A percentile compares a stretch with the other conserved stretches of the same genome.
Conservation (phyloP, 2,797 vertebrate species). For the Lutjanus argentimaculatus region DNA sequence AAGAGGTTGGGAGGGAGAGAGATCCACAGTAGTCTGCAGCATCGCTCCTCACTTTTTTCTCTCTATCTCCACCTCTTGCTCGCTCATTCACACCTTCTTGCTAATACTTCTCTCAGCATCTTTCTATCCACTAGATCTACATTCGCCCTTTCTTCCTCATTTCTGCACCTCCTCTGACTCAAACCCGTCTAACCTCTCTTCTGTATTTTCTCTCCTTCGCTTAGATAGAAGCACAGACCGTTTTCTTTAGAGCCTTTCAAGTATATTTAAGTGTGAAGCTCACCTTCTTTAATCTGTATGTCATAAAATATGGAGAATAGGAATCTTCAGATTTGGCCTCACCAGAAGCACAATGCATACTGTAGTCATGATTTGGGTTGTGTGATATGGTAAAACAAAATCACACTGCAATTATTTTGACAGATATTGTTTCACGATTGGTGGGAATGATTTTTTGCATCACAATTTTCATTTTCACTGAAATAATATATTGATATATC, state of each 20-base stretch:
- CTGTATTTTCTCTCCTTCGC: constrained; percentile 18
- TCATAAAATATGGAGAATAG: constrained; percentile 56
- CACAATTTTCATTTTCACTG: too few species aligned
- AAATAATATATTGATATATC: too few species aligned
- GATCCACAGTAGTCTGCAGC: constrained; percentile 40
- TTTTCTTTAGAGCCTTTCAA: constrained; percentile 67
- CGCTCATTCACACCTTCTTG: constrained; percentile 29
- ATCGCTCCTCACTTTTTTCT: constrained; percentile 19
- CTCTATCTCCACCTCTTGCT: constrained; percentile 22
- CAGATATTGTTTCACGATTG: too few species aligned
- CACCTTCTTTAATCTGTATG: constrained; percentile 46
- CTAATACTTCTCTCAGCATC: constrained; percentile 39
- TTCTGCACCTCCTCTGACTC: not conserved
- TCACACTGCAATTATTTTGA: too few species aligned
- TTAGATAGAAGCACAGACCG: constrained; percentile 43
- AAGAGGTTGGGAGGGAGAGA: constrained; percentile 30
- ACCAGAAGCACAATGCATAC: not conserved
- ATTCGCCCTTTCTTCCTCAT: not conserved
- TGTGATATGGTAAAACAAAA: too few species aligned
- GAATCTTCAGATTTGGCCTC: constrained; percentile 23
- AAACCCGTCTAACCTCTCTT: not conserved
- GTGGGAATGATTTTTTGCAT: too few species aligned
- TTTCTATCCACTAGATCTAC: constrained; percentile 26
- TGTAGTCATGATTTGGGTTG: too few species aligned
- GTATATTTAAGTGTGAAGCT: constrained; percentile 64